Percentiles rank a stretch among this genome's conserved stretches.
phyloP scores from a whole-genome alignment of 2,888 invertebrate species.

The Sericinus montela region DNA sequence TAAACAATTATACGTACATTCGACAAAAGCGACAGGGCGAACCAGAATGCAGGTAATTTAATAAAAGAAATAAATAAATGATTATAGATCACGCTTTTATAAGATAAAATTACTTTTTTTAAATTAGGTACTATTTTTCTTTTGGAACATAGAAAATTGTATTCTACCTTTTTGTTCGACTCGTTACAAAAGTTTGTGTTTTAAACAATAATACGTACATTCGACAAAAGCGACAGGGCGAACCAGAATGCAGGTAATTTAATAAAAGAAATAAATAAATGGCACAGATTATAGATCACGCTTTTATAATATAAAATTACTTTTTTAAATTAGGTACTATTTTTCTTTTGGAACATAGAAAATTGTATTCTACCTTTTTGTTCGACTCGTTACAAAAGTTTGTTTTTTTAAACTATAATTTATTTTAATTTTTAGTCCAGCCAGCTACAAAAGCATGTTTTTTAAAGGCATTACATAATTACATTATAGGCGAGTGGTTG shows the following conservation, averaged over 20 bases:
- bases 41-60: constrained; percentile 2
- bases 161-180: too few relatives aligned
- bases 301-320: not conserved
- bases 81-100: not conserved
- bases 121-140: not conserved
- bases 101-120: not conserved
- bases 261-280: not conserved
- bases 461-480: too few relatives aligned
- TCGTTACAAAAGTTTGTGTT: not conserved
- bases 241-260: constrained; percentile 2
- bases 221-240: constrained; percentile 4
- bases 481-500: too few relatives aligned
- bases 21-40: constrained; percentile 3
- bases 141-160: not conserved
- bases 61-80: not conserved
- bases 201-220: not conserved
- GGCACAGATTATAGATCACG: not conserved
- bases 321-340: not conserved
- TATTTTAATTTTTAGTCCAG: too few relatives aligned
- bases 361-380: too few relatives aligned
- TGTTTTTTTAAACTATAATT: not conserved
- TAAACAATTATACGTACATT: not conserved
- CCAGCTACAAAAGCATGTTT: not conserved
- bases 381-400: not conserved
- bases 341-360: not conserved